Base-by-base conservation (phyloP, 2,888 invertebrate species). In the Fragum sueziense region DNA sequence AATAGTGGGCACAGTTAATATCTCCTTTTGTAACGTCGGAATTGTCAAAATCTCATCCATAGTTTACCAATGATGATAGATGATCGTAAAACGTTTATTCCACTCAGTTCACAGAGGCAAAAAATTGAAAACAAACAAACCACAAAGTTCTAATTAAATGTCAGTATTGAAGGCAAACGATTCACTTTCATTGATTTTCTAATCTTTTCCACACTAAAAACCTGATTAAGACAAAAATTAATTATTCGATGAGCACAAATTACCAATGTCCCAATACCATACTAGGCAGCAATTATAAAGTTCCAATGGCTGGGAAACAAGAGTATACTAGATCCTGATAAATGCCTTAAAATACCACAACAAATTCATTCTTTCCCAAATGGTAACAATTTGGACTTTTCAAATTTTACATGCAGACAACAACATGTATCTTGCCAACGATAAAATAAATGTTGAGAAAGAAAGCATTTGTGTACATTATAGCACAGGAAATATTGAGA, bases 41-140 rank as follows among this genome's bases (percentile, higher is more conserved):
- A 84, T 41, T 9, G 80, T 80, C 29, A 84, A 71, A 69, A 84
- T 76, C 31, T 76, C 84, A 52, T 84, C 84, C 84, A 84, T 80
- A 29, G 31, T n/a, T 22, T 41, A 22, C 33, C 33, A 20, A 33
- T 22, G n/a, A 57, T 57, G 47, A n/a, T 14, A 9, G 17, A 47
- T 61, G 3, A 27, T 41, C 22, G 14, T 31, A 3, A 41, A 41
- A 65, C 37, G 33, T 41, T n/a, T 41, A 37, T 65, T 41, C 65
- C 41, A n/a, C 65, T 34, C 65, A 37, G 17, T 25, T 33, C 14
- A 22, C 6, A 3, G 17, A 65, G 17, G 37, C 1, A 14, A 47
- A 47, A 47, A 47, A 47, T 47, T 47, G 47, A 47, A 47, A 65
- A 41, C 33, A 61, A 61, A 65, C 65, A 65, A n/a, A 65, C 65